Evolutionary conservation across 2,113 vertebrate genomes (phyloP).

Genomic region (Pica pica): DNA sequence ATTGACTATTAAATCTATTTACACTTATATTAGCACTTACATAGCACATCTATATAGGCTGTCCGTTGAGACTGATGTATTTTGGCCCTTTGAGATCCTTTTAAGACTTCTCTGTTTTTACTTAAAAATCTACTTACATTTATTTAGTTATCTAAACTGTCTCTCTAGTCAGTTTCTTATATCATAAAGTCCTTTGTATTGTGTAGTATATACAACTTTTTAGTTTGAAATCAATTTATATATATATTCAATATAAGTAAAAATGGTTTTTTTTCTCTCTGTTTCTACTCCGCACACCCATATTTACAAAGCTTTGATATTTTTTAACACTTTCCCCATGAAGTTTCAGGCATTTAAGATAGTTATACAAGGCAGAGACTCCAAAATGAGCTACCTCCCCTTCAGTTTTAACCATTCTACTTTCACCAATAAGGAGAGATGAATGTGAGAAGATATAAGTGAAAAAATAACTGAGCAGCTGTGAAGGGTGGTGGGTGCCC

Average conservation of each 20-base stretch:
- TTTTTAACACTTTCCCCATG: not conserved
- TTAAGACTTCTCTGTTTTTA: not conserved
- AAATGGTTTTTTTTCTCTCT: not conserved
- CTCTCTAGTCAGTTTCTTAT: not conserved
- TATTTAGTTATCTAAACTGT: not conserved
- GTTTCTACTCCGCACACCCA: not conserved
- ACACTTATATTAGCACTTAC: not conserved
- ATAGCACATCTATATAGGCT: not conserved
- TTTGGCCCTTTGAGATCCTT: not conserved
- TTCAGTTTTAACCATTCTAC: not conserved
- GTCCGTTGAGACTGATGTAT: not conserved
- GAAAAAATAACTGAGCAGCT: not conserved
- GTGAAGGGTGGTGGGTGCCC: not conserved
- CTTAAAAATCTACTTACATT: not conserved
- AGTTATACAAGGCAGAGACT: not conserved
- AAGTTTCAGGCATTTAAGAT: not conserved
- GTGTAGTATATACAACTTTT: not conserved
- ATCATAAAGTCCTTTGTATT: not conserved
- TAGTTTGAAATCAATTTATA: not conserved
- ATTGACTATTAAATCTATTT: not conserved
- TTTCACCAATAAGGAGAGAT: not conserved
- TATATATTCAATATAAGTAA: not conserved
- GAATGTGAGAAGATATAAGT: not conserved
- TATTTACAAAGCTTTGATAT: not conserved
- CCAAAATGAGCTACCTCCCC: not conserved